These are phyloP conservation scores for Eurystomus glaucurus DNA, from an alignment of 2,797 vertebrate species.

Conservation along the genomic window DNA sequence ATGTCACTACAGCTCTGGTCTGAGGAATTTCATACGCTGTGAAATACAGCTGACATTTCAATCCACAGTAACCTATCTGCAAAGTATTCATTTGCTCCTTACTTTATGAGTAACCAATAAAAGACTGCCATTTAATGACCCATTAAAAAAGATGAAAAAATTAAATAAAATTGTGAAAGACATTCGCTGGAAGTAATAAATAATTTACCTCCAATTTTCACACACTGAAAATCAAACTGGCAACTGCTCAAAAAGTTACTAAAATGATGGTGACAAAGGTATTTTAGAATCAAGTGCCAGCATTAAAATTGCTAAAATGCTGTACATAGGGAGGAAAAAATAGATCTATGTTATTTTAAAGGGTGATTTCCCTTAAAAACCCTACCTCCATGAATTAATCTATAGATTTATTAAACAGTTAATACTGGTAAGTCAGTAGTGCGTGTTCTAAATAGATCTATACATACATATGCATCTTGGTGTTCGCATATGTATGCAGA, in stretches of 20 bases:
- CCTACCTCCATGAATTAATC: background rate
- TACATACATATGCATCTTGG: rapidly evolving
- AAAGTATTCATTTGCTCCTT: conserved; percentile 81
- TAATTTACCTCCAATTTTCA: conserved; percentile 84
- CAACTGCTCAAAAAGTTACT: conserved; percentile 83
- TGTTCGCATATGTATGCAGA: too few relatives aligned
- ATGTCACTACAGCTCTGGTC: conserved; percentile 20
- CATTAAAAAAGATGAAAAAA: conserved; percentile 82
- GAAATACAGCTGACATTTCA: conserved; percentile 81
- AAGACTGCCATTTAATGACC: conserved; percentile 81
- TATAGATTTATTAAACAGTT: background rate
- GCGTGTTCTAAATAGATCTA: background rate
- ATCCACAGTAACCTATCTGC: conserved; percentile 74
- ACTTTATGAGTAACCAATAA: conserved; percentile 78
- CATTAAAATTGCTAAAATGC: conserved; percentile 63
- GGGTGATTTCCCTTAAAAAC: background rate
- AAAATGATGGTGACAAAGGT: conserved; percentile 79
- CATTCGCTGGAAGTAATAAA: conserved; percentile 84
- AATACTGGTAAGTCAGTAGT: background rate
- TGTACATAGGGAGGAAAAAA: background rate
- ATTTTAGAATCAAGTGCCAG: conserved; percentile 71
- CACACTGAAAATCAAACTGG: conserved; percentile 82
- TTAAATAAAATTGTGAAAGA: conserved; percentile 84
- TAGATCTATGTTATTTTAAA: conserved; percentile 12
- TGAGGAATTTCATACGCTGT: conserved; percentile 42